Percentiles rank a stretch among this genome's conserved stretches.
phyloP scores from a whole-genome alignment of 2,888 invertebrate genomes.

The Erebia epiphron region DNA sequence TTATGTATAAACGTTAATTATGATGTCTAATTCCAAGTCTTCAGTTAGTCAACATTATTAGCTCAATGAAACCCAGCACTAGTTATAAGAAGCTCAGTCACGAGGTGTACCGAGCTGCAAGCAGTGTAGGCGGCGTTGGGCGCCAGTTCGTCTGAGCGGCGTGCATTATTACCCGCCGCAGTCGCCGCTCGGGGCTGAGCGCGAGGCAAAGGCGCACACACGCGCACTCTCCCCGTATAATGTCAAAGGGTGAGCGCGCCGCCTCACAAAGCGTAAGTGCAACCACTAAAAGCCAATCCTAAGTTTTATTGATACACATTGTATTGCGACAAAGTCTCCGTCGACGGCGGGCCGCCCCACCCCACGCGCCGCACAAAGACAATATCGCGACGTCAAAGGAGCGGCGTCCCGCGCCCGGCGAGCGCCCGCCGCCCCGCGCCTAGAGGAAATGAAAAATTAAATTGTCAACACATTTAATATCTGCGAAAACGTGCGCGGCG shows the following conservation, averaged over 20 bases:
- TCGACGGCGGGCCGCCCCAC: conserved; percentile 74
- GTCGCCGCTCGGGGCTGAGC: conserved; percentile 5
- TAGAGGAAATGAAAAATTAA: conserved; percentile 83
- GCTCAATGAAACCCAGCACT: background rate
- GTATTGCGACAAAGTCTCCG: conserved; percentile 84
- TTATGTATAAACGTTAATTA: too few relatives aligned
- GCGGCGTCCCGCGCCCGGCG: conserved; percentile 62
- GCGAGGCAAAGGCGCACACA: conserved; percentile 43
- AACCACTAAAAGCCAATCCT: conserved; percentile 84
- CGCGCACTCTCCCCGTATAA: conserved; percentile 65
- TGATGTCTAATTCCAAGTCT: background rate
- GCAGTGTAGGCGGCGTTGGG: conserved; percentile 38
- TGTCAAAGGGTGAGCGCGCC: conserved; percentile 82
- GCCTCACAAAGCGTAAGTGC: conserved; percentile 83
- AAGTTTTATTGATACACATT: conserved; percentile 84
- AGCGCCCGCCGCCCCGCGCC: conserved; percentile 57
- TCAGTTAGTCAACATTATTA: background rate
- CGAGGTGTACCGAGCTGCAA: background rate
- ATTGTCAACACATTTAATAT: conserved; percentile 84
- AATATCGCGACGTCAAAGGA: conserved; percentile 84
- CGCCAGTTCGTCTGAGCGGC: conserved; percentile 63
- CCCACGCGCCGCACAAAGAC: conserved; percentile 81
- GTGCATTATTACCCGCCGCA: conserved; percentile 54
- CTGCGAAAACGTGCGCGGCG: conserved; percentile 82
- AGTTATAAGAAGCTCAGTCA: background rate